Base-by-base conservation (phyloP, 2,113 vertebrate species). In the Nothobranchius furzeri region DNA sequence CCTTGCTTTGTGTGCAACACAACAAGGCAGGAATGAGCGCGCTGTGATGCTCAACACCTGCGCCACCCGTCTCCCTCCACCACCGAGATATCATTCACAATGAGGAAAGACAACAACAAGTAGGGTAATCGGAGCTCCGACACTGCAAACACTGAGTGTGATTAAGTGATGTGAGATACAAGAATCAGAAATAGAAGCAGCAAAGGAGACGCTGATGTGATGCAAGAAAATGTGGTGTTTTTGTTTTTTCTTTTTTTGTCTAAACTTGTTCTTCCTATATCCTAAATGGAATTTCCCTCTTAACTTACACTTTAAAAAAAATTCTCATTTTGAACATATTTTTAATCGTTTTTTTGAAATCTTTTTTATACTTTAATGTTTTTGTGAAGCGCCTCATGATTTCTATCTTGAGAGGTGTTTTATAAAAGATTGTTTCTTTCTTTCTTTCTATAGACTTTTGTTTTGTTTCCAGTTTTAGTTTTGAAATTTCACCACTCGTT, bases 81-180 rank as follows among this genome's bases (percentile, higher is more conserved):
- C 54, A 50, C 20, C 45, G 9, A 9, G 46, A 14, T 9, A 52
- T 60, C 20, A 53, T 53, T 82, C 61, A 63, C 25, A 9, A n/a
- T 4, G n/a, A 53, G 60, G 55, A 62, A 48, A 36, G 64, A 65
- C 71, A 85, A 87, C 82, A 88, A 86, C 74, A 90, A 90, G 87
- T 87, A 78, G 78, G 76, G 76, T 75, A 81, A n/a, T 67, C 74
- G 81, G 73, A 61, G 60, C 74, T 87, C 81, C 79, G 68, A 67
- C 77, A 10, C 71, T 54, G 75, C 64, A 76, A 78, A 87, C 79
- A 71, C 77, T 66, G 80, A 59, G 64, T 70, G 85, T 88, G 88
- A 91, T 90, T 87, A 86, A 78, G 76, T 9, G 63, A 78, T 0
- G 65, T 8, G 59, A 59, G 68, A 70, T 59, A 70, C 43, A 52